phyloP scores from a whole-genome alignment of 2,888 invertebrate genomes.

The Entomobrya multifasciata region DNA sequence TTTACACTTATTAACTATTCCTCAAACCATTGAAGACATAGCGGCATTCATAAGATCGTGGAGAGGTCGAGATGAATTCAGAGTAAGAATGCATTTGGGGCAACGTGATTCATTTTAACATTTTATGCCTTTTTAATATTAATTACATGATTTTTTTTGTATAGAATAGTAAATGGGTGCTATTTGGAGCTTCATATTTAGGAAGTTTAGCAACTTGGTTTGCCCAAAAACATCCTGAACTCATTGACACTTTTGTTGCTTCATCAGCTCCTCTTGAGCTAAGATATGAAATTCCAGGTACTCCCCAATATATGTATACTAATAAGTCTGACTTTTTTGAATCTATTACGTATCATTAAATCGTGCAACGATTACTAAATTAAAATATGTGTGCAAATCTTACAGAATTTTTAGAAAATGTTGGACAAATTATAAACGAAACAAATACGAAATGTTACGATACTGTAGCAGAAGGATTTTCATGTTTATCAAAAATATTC shows the following conservation, averaged over 20 bases:
- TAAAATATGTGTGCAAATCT: background rate
- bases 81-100: slow-evolving; percentile 30
- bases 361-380: too few species aligned
- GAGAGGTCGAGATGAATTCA: slow-evolving; percentile 59
- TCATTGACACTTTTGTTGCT: slow-evolving; percentile 61
- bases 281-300: slow-evolving; percentile 72
- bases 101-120: background rate
- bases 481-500: slow-evolving; percentile 59
- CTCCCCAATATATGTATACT: too few species aligned
- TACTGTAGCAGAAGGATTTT: slow-evolving; percentile 52
- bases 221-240: slow-evolving; percentile 64
- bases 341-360: too few species aligned
- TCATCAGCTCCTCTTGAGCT: slow-evolving; percentile 68
- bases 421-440: slow-evolving; percentile 56
- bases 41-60: slow-evolving; percentile 58
- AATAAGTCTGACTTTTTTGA: too few species aligned
- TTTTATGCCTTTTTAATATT: too few species aligned
- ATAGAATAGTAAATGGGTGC: slow-evolving; percentile 65
- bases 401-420: slow-evolving; percentile 63
- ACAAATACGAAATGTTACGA: slow-evolving; percentile 68
- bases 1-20: slow-evolving; percentile 56
- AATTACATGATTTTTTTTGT: background rate
- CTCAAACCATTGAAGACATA: slow-evolving; percentile 68
- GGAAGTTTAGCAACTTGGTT: slow-evolving; percentile 68
- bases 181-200: slow-evolving; percentile 67